Conservation (phyloP, 2,888 invertebrate genomes). For the Scaptomyza flava region DNA sequence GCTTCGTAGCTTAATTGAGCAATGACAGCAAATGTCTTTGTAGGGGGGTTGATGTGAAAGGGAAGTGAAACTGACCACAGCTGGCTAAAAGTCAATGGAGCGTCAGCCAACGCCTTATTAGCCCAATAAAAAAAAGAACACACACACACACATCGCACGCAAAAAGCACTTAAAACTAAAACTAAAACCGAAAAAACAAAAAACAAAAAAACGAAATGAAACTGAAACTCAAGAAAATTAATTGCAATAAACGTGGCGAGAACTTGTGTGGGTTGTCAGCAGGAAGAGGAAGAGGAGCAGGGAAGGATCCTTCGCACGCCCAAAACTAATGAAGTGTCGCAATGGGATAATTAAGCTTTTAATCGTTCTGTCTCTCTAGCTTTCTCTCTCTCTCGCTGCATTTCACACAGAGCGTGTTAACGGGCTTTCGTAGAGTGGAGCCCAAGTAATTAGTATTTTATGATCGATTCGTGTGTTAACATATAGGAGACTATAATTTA, state of each 20-base stretch:
- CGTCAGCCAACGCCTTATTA: conserved; percentile 17
- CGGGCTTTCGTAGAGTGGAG: conserved; percentile 46
- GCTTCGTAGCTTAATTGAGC: conserved; percentile 63
- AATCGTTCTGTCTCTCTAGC: conserved; percentile 53
- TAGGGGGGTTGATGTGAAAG: background rate
- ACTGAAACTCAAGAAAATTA: conserved; percentile 76
- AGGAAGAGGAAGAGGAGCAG: background rate
- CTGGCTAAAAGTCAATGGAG: conserved; percentile 36
- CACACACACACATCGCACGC: conserved; percentile 1
- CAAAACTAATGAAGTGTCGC: conserved; percentile 77
- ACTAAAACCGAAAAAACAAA: conserved; percentile 49
- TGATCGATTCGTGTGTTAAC: conserved; percentile 75
- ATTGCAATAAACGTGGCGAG: conserved; percentile 74
- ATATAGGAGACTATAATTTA: conserved; percentile 68
- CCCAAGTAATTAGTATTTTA: conserved; percentile 76
- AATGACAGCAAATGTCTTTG: conserved; percentile 54
- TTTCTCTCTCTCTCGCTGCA: background rate
- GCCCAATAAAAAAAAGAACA: conserved; percentile 1
- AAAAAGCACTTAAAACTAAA: conserved; percentile 66
- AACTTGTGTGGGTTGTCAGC: conserved; percentile 39
- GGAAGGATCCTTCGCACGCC: conserved; percentile 43
- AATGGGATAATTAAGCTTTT: conserved; percentile 78
- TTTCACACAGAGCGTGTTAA: conserved; percentile 51
- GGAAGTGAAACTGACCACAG: conserved; percentile 13
- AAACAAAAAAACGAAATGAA: conserved; percentile 46